Evolutionary conservation across 2,888 invertebrate species (phyloP).

Genomic region (Eristalis pertinax): DNA sequence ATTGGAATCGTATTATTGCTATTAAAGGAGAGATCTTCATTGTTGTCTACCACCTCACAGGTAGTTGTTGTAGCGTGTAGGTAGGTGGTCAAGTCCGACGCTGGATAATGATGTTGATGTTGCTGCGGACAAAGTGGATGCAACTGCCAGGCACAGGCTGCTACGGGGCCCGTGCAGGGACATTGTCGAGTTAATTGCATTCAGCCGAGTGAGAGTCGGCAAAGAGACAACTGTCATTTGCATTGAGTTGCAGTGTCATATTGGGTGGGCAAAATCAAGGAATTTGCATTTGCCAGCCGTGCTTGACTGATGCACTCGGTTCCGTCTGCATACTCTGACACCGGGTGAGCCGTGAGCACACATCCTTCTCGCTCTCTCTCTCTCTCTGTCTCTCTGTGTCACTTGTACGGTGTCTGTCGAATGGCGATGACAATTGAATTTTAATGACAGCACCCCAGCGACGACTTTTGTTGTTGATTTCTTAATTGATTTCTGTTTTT

Average conservation of each 20-base stretch:
- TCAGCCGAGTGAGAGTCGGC: conserved; percentile 23
- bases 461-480: conserved; percentile 47
- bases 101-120: conserved; percentile 60
- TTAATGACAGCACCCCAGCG: conserved; percentile 54
- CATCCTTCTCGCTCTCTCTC: background rate
- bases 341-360: background rate
- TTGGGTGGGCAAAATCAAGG: conserved; percentile 31
- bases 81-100: conserved; percentile 54
- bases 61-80: conserved; percentile 7
- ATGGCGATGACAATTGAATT: conserved; percentile 62
- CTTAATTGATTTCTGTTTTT: conserved; percentile 50
- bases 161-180: conserved; percentile 8
- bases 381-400: no score
- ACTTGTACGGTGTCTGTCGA: background rate
- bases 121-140: conserved; percentile 65
- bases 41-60: background rate
- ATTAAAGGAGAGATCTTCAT: conserved; percentile 52
- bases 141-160: conserved; percentile 1
- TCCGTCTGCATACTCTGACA: background rate
- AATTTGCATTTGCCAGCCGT: conserved; percentile 56
- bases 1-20: conserved; percentile 69
- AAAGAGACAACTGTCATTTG: conserved; percentile 53
- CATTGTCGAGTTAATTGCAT: conserved; percentile 70
- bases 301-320: background rate
- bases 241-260: conserved; percentile 37